A percentile compares a stretch with the other conserved stretches of the same genome.
Evolutionary conservation across 2,888 invertebrate genomes (phyloP).

Genomic region (Axea sp.): DNA sequence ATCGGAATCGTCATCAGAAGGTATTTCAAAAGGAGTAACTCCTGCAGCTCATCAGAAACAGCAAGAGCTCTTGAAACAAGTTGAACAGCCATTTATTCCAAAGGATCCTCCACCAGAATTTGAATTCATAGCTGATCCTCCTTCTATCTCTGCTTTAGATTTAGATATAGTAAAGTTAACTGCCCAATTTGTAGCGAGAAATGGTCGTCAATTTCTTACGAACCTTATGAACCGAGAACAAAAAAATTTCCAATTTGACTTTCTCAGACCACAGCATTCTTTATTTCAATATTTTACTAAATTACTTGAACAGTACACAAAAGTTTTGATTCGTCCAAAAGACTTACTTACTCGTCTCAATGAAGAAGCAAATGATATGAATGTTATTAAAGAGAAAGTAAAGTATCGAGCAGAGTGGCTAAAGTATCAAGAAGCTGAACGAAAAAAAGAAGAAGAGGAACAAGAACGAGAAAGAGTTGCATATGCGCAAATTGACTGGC

Average conservation of each 20-base stretch:
- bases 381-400: constrained; percentile 90
- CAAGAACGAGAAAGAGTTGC: constrained; percentile 96
- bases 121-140: constrained; percentile 98
- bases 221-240: constrained; percentile 99
- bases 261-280: constrained; percentile 98
- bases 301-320: constrained; percentile 98
- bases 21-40: constrained; percentile 81
- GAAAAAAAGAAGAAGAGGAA: constrained; percentile 95
- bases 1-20: constrained; percentile 78
- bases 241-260: constrained; percentile 99
- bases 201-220: constrained; percentile 98
- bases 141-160: constrained; percentile 98
- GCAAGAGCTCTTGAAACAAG: constrained; percentile 92
- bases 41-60: constrained; percentile 91
- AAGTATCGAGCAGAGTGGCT: constrained; percentile 98
- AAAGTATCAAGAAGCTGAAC: constrained; percentile 95
- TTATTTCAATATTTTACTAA: constrained; percentile 99
- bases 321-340: constrained; percentile 97
- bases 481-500: constrained; percentile 99
- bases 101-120: constrained; percentile 95
- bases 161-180: constrained; percentile 99
- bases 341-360: constrained; percentile 89
- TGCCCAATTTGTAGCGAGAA: constrained; percentile 99
- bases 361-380: constrained; percentile 86
- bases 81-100: constrained; percentile 92